phyloP scores from a whole-genome alignment of 1,140 invertebrate species.

The Ceratoteleas bidentatus region DNA sequence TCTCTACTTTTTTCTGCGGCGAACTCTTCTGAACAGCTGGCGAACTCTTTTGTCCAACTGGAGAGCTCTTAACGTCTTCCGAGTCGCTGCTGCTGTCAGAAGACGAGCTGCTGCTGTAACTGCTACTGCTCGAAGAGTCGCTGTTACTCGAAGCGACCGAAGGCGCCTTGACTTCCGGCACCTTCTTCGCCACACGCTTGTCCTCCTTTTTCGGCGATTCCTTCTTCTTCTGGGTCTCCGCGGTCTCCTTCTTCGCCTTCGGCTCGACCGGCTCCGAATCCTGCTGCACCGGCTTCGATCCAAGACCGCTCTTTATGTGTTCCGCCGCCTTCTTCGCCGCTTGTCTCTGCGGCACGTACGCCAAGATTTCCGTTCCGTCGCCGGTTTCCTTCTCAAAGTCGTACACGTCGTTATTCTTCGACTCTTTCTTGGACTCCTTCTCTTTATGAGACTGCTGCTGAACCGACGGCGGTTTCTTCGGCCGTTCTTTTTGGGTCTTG shows the following conservation, averaged over 20 bases:
- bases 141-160: constrained; percentile 71
- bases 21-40: no score
- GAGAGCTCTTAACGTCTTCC: constrained; percentile 70
- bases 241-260: constrained; percentile 76
- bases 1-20: no score
- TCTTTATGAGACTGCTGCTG: constrained; percentile 42
- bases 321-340: constrained; percentile 95
- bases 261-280: constrained; percentile 68
- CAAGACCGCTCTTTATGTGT: constrained; percentile 91
- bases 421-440: constrained; percentile 73
- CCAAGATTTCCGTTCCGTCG: constrained; percentile 86
- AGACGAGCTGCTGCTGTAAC: constrained; percentile 75
- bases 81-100: constrained; percentile 78
- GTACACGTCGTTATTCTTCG: constrained; percentile 82
- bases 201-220: constrained; percentile 72
- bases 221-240: constrained; percentile 75
- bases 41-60: no score
- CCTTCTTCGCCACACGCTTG: constrained; percentile 72
- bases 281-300: constrained; percentile 81
- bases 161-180: constrained; percentile 59
- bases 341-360: constrained; percentile 93
- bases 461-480: constrained; percentile 55
- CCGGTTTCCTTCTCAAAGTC: constrained; percentile 85
- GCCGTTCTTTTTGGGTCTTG: constrained; percentile 74
- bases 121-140: constrained; percentile 69